Conservation (phyloP, 2,113 vertebrate species). For the Casuarius casuarius region DNA sequence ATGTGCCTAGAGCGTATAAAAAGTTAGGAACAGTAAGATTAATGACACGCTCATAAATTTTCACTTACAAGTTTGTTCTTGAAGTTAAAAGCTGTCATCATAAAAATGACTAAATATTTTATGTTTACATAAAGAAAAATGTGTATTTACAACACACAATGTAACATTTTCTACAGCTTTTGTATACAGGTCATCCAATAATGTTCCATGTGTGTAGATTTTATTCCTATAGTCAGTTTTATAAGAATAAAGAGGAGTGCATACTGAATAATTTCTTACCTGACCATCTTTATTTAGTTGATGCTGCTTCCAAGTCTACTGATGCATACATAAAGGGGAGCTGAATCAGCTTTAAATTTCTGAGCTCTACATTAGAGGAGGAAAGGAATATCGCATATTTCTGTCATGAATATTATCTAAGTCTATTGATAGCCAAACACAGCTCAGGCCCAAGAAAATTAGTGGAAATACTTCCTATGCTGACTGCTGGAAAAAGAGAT, state of each 20-base stretch:
- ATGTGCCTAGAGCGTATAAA: background rate
- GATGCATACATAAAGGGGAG: background rate
- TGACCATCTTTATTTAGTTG: background rate
- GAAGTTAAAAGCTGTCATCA: background rate
- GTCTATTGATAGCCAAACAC: background rate
- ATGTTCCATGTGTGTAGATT: background rate
- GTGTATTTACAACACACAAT: too few relatives aligned
- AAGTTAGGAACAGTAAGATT: background rate
- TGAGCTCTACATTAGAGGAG: background rate
- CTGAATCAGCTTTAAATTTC: background rate
- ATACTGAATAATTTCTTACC: too few relatives aligned
- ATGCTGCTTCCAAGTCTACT: background rate
- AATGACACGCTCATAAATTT: background rate
- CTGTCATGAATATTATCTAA: background rate
- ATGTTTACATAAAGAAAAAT: background rate
- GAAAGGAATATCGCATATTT: background rate
- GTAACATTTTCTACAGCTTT: background rate
- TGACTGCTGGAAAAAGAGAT: background rate
- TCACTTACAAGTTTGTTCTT: background rate
- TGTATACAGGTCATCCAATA: background rate
- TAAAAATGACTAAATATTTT: background rate
- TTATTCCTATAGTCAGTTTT: background rate
- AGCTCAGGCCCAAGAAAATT: background rate
- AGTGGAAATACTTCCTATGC: background rate
- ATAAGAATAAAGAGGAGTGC: background rate